These are phyloP conservation scores for Frankliniella intonsa DNA, from an alignment of 2,888 invertebrate species.

Conservation along the genomic window DNA sequence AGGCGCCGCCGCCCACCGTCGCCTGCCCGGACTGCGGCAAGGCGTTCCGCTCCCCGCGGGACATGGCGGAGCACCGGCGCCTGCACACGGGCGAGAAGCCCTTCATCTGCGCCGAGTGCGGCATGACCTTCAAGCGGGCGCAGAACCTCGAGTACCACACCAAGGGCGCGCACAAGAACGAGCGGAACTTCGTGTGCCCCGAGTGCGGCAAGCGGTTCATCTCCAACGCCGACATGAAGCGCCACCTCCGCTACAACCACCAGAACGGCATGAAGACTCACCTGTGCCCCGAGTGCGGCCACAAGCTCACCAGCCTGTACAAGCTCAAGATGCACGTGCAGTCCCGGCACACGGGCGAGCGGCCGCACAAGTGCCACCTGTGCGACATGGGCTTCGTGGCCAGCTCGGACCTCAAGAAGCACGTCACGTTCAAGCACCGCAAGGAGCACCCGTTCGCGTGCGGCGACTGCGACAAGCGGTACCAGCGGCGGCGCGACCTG, in stretches of 20 bases:
- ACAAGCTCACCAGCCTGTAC: constrained; percentile 3
- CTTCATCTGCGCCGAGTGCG: constrained; percentile 24
- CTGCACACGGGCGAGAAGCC: constrained; percentile 21
- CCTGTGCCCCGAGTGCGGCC: constrained; percentile 12
- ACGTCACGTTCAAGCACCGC: neutral
- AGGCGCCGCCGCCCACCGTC: neutral
- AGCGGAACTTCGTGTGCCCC: constrained; percentile 4
- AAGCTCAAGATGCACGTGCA: constrained; percentile 17
- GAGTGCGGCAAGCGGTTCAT: constrained; percentile 3
- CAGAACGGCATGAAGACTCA: neutral
- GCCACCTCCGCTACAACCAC: constrained; percentile 11
- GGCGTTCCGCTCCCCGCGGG: neutral
- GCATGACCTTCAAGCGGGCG: neutral
- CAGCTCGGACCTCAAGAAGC: constrained; percentile 4
- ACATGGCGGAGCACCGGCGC: neutral
- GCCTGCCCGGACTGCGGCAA: neutral
- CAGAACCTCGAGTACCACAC: constrained; percentile 15
- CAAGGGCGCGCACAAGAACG: constrained; percentile 15
- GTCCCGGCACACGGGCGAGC: neutral
- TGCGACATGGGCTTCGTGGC: neutral
- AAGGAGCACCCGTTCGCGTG: constrained; percentile 18
- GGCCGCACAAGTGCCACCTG: neutral
- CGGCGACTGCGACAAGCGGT: neutral
- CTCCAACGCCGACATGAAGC: constrained; percentile 24
- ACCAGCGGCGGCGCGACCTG: constrained; percentile 19